These are phyloP conservation scores for Coregonus ussuriensis DNA, from an alignment of 2,797 vertebrate genomes.

Conservation along the genomic window DNA sequence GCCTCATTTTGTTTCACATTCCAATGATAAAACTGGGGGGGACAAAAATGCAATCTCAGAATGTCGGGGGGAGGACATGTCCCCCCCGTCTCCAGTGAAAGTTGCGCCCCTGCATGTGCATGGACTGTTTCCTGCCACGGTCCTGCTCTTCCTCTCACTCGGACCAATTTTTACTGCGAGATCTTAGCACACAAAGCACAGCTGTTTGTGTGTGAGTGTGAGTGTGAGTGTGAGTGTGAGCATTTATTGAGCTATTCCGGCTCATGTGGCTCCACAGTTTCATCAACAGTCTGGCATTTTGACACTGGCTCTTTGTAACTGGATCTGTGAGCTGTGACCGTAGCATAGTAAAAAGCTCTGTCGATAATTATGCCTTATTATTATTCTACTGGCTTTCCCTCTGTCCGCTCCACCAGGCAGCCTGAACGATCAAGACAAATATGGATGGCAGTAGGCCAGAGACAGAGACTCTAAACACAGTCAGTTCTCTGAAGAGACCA, in stretches of 20 bases:
- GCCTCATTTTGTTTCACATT: too few species aligned
- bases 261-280: constrained; percentile 23
- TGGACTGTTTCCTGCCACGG: not conserved
- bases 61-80: too few species aligned
- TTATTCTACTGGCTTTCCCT: constrained; percentile 23
- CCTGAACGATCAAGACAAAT: constrained; percentile 39
- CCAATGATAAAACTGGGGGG: too few species aligned
- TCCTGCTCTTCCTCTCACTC: not conserved
- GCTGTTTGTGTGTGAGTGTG: not conserved
- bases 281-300: constrained; percentile 23
- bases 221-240: not conserved
- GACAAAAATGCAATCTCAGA: too few species aligned
- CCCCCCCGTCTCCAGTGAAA: too few species aligned
- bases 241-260: constrained; percentile 9
- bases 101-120: too few species aligned
- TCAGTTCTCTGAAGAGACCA: constrained; percentile 12
- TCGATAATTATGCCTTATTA: constrained; percentile 15
- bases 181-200: not conserved
- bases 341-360: constrained; percentile 23
- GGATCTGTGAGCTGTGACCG: not conserved
- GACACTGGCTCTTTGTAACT: constrained; percentile 8
- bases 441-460: constrained; percentile 31
- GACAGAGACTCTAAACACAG: constrained; percentile 15
- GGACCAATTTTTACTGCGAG: not conserved
- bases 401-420: constrained; percentile 39